Evolutionary conservation across 2,797 vertebrate species (phyloP), one percentile per base, ranked within the genome.

Genomic region (Gobio occitaniae): DNA sequence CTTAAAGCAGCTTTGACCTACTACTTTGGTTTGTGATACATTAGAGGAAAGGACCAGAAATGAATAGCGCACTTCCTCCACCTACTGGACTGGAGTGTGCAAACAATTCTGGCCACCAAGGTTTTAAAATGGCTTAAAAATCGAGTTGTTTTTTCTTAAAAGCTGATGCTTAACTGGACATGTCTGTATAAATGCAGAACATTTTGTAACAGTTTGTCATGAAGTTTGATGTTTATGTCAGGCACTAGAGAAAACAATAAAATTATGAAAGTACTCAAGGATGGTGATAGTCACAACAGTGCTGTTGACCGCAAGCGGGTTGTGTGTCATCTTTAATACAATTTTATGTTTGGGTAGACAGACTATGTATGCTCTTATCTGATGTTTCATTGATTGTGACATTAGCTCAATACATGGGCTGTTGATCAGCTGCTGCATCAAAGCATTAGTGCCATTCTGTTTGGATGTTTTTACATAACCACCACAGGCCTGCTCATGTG

Each of bases 401-500:
- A 66, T 83, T 54, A 76, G 59, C 32, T 65, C 29, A 68, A 66
- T 76, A 66, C 61, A 83, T 66, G 25, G 68, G 72, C 17, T 83
- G 61, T 56, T 83, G n/a, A 66, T 77, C 61, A 66, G 48, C 61
- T 68, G 61, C 47, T 76, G 59, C 21, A 75, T 75, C 59, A 82
- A 82, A 29, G 41, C 41, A 38, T 83, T 50, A 9, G 36, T 25
- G 32, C 15, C 15, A 74, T 50, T 82, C 36, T 61, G 25, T 68
- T 68, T 52, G 47, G 36, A 69, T 36, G 32, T 25, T 84, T 80
- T 63, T 74, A 80, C 21, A 72, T 52, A 74, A 84, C 48, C 38
- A 70, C 38, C 65, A 61, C 75, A 61, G 61, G 83, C 38, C 65
- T 48, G 52, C 63, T 84, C 84, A 80, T 85, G 76, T 84, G 83